Evolutionary conservation across 2,113 vertebrate genomes (phyloP).

Genomic region (Spermophilus dauricus): DNA sequence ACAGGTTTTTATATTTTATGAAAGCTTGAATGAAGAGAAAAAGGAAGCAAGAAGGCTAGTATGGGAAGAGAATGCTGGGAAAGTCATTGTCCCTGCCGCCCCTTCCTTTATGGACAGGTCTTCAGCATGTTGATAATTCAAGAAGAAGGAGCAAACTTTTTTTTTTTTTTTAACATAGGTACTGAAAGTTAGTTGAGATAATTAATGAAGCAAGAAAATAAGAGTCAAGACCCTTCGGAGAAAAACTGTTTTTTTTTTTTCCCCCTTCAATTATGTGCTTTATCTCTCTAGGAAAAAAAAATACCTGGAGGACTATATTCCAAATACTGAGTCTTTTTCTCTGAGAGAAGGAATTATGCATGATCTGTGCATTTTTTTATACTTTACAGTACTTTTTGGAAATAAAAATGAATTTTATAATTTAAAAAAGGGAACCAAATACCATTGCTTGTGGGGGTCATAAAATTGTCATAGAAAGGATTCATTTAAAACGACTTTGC

Average conservation of each 20-base stretch:
- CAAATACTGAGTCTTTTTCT: conserved; percentile 16
- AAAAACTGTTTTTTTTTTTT: not conserved
- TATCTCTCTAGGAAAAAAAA: conserved; percentile 2
- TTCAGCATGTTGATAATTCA: not conserved
- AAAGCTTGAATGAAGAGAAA: not conserved
- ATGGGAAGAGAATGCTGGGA: not conserved
- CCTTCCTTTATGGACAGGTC: not conserved
- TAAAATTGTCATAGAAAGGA: conserved; percentile 22
- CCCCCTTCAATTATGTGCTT: not conserved
- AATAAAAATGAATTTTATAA: conserved; percentile 55
- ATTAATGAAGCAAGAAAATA: not conserved
- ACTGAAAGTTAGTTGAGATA: not conserved
- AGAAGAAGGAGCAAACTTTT: not conserved
- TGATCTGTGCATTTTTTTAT: conserved; percentile 39
- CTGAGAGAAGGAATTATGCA: not conserved
- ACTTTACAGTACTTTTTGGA: conserved; percentile 39
- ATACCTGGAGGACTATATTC: not conserved
- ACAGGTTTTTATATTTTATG: not conserved
- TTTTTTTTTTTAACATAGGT: not conserved
- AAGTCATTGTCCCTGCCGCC: not conserved
- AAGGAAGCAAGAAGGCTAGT: not conserved
- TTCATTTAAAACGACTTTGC: not conserved
- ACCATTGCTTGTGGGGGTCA: not conserved
- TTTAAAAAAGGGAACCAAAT: conserved; percentile 46
- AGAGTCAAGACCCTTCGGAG: not conserved